Base-by-base conservation (phyloP, 2,888 invertebrate genomes). In the Agrochola litura region DNA sequence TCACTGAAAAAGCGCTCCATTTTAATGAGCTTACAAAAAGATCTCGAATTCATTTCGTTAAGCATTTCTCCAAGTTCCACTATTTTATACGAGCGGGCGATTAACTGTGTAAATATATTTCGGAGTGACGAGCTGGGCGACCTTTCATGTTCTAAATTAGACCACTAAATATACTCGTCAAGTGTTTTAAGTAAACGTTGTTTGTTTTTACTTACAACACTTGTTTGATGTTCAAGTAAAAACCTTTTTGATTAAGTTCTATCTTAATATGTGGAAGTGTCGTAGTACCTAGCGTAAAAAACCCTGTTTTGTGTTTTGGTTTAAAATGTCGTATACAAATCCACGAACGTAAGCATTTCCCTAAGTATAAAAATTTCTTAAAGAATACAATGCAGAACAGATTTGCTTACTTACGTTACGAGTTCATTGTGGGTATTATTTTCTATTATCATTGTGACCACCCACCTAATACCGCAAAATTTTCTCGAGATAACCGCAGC, bases 101-200 rank as follows among this genome's bases (percentile, higher is more conserved):
- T 81, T 79, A 81, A 68, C 79, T 79, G 67, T 70, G 69, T 77
- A 86, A 85, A 86, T 79, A 81, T 80, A 77, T 80, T 70, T 77
- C 3, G 71, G 46, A 46, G 83, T 64, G 73, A 58, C 58, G 68
- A 75, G 66, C 64, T 43, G 56, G 58, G 63, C 66, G 76, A 77
- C 78, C 77, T 73, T 66, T 72, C 71, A 65, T 67, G 69, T 72
- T 67, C 71, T 77, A 83, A 84, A 80, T 81, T 61, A 76, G 72
- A 76, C 76, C 74, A 77, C 72, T 76, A 60, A 75, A 77, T 73
- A 64, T 63, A 82, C 78, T 76, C 69, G 56, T 71, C 71, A 74
- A 78, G 88, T 69, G 71, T 74, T 85, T 78, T 67, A 85, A 75
- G 75, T 74, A 69, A 76, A 79, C 69, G 65, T 74, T 79, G 83